Evolutionary conservation across 2,888 invertebrate genomes (phyloP), one percentile per base, ranked within the genome.

Genomic region (Hypercompe scribonia): DNA sequence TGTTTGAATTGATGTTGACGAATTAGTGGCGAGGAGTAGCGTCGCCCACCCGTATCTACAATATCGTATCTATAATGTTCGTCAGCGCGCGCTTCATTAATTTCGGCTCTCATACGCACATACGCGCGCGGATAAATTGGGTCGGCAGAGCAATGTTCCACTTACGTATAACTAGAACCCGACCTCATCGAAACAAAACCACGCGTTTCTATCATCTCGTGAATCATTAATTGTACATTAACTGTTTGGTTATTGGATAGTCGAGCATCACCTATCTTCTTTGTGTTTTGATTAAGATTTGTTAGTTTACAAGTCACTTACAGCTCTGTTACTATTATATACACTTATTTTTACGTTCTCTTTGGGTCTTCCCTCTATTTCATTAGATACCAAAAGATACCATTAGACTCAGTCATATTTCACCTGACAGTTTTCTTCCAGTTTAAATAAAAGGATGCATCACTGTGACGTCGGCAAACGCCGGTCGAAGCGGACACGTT

Each of bases 81-180:
- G 42, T 63, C 34, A 28, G 68, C 39, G 63, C 36, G 65, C 72
- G 65, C 58, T 73, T 66, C 69, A 70, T 69, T 69, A 73, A 69
- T 69, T 69, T 65, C 28, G 65, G 42, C 58, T 42, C 65, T 65
- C 42, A 61, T 34, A 65, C 42, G 34, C 33, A 68, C 58, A 50
- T 46, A 64, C 64, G 18, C 24, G 58, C 65, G 42, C 65, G 21
- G 33, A 24, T 61, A 73, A 78, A 76, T 81, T 71, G 75, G 80
- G 80, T 78, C 76, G 69, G 34, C 75, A 54, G 74, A 78, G 77
- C 79, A 78, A 68, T 66, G 77, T 63, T 70, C 82, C 24, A 81
- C 70, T 77, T 58, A 68, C 73, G 70, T 28, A 2, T 58, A 70
- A 65, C 67, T 63, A 71, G 70, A 61, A 64, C 70, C 64, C 70